Conservation (phyloP, 2,888 invertebrate genomes). For the Rhamnusium bicolor region DNA sequence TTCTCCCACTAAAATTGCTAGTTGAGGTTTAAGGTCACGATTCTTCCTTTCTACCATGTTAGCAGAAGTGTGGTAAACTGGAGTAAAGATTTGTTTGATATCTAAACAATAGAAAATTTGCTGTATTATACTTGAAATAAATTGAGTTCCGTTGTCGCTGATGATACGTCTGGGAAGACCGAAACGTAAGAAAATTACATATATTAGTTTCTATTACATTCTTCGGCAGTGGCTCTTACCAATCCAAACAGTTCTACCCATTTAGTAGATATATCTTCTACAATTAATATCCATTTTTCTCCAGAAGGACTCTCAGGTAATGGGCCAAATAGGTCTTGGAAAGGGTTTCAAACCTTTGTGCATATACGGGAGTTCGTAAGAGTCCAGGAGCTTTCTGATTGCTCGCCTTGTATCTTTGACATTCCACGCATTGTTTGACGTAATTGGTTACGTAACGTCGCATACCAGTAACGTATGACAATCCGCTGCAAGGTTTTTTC, state of each 20-base stretch:
- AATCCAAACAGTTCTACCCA: constrained; percentile 53
- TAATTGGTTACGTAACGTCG: constrained; percentile 44
- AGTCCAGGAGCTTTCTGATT: constrained; percentile 59
- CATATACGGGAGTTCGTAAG: constrained; percentile 51
- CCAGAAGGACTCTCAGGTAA: constrained; percentile 47
- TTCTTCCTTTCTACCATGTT: constrained; percentile 50
- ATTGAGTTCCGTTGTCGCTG: constrained; percentile 63
- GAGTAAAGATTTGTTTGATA: constrained; percentile 56
- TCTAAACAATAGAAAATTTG: no score
- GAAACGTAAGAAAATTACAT: constrained; percentile 59
- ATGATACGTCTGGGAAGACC: constrained; percentile 61
- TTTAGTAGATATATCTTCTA: constrained; percentile 55
- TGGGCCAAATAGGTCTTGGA: constrained; percentile 57
- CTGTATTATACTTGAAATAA: constrained; percentile 54
- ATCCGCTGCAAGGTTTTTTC: constrained; percentile 52
- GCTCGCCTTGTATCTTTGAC: constrained; percentile 55
- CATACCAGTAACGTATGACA: constrained; percentile 54
- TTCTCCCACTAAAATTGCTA: constrained; percentile 55
- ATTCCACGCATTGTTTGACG: constrained; percentile 52
- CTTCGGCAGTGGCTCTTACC: constrained; percentile 39
- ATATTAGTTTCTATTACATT: constrained; percentile 52
- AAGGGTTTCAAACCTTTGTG: constrained; percentile 55
- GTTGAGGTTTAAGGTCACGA: constrained; percentile 60
- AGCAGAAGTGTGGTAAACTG: constrained; percentile 45
- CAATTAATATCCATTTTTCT: constrained; percentile 52